These are phyloP conservation scores for Rhagoletis zephyria DNA, from an alignment of 1,140 invertebrate species.

Conservation along the genomic window DNA sequence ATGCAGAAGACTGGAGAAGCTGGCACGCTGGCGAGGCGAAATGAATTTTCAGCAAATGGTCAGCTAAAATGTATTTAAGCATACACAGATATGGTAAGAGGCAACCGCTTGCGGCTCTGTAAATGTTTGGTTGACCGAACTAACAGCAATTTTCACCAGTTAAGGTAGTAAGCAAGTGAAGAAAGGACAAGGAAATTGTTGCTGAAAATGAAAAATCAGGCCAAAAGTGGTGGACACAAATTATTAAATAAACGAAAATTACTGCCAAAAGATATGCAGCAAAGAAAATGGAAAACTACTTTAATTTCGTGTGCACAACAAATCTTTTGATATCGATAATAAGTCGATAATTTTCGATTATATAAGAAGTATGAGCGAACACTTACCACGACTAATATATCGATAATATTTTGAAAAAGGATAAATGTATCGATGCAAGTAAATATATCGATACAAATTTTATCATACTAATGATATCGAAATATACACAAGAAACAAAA, in stretches of 20 bases:
- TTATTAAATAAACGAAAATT: neutral
- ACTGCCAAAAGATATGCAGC: neutral
- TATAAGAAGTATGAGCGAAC: too few relatives aligned
- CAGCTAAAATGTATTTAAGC: slow-evolving; percentile 23
- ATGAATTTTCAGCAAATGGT: neutral
- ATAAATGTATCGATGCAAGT: too few relatives aligned
- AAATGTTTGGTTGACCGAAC: slow-evolving; percentile 43
- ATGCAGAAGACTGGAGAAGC: neutral
- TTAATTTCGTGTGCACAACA: too few relatives aligned
- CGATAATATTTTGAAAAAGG: too few relatives aligned
- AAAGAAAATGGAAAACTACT: too few relatives aligned
- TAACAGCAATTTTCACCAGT: slow-evolving; percentile 48
- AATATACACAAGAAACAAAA: too few relatives aligned
- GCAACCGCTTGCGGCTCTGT: slow-evolving; percentile 23
- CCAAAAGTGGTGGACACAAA: neutral
- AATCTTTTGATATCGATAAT: too few relatives aligned
- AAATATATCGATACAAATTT: too few relatives aligned
- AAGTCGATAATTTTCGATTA: too few relatives aligned
- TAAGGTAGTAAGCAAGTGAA: slow-evolving; percentile 4
- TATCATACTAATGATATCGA: too few relatives aligned
- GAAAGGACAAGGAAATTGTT: neutral
- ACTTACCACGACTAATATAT: too few relatives aligned
- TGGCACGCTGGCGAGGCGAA: neutral
- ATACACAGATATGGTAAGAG: neutral
- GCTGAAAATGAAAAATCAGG: neutral